A percentile compares a stretch with the other conserved stretches of the same genome.
These are phyloP conservation scores for Heliothis subflexa DNA, from an alignment of 1,140 invertebrate genomes.

Conservation along the genomic window DNA sequence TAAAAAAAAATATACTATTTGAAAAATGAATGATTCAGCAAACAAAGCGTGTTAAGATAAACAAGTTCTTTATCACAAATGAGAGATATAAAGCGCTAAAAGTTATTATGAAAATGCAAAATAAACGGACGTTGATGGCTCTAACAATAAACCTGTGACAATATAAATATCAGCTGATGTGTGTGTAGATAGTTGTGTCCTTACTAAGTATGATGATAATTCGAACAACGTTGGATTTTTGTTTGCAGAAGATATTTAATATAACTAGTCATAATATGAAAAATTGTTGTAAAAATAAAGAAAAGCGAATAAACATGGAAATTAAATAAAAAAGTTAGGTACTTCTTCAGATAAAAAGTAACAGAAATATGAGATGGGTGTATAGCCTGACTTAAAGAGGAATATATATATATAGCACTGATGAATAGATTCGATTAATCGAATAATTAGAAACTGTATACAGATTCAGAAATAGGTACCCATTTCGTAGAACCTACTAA, in stretches of 20 bases:
- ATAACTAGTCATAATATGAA: constrained; percentile 12
- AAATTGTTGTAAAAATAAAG: constrained; percentile 21
- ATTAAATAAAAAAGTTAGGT: background rate
- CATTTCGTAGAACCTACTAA: too few relatives aligned
- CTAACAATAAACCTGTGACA: constrained; percentile 12
- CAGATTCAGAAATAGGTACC: too few relatives aligned
- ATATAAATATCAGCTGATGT: constrained; percentile 21
- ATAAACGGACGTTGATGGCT: constrained; percentile 1
- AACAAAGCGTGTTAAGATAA: background rate
- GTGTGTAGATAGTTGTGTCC: constrained; percentile 29
- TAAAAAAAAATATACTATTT: too few relatives aligned
- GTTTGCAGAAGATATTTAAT: constrained; percentile 25
- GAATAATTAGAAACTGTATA: too few relatives aligned
- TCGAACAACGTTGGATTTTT: constrained; percentile 8
- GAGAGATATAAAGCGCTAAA: constrained; percentile 18
- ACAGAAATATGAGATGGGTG: too few relatives aligned
- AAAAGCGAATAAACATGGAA: background rate
- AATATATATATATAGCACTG: too few relatives aligned
- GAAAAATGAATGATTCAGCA: background rate
- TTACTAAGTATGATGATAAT: constrained; percentile 27
- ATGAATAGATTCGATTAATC: too few relatives aligned
- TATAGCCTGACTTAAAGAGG: too few relatives aligned
- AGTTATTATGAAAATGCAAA: constrained; percentile 22
- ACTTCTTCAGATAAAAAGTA: too few relatives aligned
- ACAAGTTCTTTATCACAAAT: background rate